phyloP scores from a whole-genome alignment of 2,888 invertebrate species.

The Andricus quercusramuli region DNA sequence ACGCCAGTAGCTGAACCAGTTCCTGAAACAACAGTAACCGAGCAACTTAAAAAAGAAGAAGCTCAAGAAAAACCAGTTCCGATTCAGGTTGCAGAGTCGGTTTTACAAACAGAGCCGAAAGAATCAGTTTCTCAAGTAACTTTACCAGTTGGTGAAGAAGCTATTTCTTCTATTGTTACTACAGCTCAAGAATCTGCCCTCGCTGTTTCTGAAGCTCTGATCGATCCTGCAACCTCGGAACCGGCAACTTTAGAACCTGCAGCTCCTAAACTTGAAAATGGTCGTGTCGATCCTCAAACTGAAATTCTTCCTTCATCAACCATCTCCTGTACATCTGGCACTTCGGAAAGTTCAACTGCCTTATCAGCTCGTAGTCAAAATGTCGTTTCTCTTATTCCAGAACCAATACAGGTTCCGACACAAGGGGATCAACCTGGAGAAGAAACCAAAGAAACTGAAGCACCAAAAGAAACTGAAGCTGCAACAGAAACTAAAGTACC shows the following conservation, averaged over 20 bases:
- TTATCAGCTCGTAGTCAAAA: constrained; percentile 8
- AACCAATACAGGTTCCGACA: not conserved
- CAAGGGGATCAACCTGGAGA: constrained; percentile 1
- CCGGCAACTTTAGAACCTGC: constrained; percentile 10
- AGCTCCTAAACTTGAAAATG: constrained; percentile 48
- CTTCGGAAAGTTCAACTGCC: constrained; percentile 14
- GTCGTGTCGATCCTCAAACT: constrained; percentile 43
- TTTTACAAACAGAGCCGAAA: constrained; percentile 72
- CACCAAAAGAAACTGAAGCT: constrained; percentile 45
- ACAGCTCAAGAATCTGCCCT: constrained; percentile 67
- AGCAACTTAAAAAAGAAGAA: constrained; percentile 30
- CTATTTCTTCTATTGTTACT: constrained; percentile 67
- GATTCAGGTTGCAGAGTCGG: constrained; percentile 75
- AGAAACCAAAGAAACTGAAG: constrained; percentile 37
- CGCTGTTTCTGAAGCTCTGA: constrained; percentile 58
- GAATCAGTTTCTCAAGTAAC: constrained; percentile 69
- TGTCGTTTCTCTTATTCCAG: constrained; percentile 19
- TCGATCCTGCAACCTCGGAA: constrained; percentile 44
- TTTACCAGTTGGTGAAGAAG: constrained; percentile 65
- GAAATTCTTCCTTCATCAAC: not conserved
- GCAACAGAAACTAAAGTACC: constrained; percentile 43
- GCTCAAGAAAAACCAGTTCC: constrained; percentile 67
- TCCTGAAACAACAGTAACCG: not conserved
- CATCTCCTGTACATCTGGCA: not conserved
- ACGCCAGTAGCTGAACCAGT: constrained; percentile 1